Percentiles rank a stretch among this genome's conserved stretches.
Conservation (phyloP, 2,113 vertebrate species). For the Hylia prasina region DNA sequence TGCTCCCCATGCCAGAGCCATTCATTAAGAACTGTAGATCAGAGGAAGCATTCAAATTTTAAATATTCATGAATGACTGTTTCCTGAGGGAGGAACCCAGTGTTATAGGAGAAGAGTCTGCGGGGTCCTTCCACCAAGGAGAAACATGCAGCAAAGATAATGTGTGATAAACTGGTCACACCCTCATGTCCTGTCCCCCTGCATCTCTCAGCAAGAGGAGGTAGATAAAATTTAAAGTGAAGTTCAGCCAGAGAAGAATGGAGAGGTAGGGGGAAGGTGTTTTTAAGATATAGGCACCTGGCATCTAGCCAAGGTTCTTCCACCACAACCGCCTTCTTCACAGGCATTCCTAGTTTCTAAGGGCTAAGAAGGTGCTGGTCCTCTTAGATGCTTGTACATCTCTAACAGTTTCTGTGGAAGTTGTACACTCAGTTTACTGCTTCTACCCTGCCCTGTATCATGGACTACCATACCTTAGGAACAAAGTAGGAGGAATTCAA, state of each 20-base stretch:
- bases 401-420: not conserved
- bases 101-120: not conserved
- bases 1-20: not conserved
- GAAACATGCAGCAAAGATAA: not conserved
- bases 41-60: not conserved
- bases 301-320: not conserved
- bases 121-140: not conserved
- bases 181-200: not conserved
- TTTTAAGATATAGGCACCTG: not conserved
- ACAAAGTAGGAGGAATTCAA: not conserved
- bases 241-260: not conserved
- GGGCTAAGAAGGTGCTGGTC: not conserved
- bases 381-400: not conserved
- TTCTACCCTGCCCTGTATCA: not conserved
- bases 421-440: not conserved
- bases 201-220: not conserved
- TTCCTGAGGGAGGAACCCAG: rapidly evolving
- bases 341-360: not conserved
- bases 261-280: not conserved
- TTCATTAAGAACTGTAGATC: not conserved
- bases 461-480: not conserved
- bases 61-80: not conserved
- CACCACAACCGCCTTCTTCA: not conserved
- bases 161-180: not conserved
- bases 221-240: not conserved